phyloP scores from a whole-genome alignment of 2,888 invertebrate genomes.

The Apodemia zela region DNA sequence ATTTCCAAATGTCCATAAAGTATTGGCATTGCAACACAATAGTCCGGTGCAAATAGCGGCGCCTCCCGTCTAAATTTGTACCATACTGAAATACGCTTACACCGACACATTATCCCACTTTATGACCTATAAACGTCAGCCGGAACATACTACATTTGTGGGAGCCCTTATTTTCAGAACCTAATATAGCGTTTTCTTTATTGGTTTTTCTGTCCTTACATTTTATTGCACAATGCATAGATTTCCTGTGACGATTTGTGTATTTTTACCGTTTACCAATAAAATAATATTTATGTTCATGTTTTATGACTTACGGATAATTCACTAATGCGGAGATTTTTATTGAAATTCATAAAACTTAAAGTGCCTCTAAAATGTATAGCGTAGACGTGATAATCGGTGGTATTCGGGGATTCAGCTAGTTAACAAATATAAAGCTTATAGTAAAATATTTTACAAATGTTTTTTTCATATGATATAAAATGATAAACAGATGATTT shows the following conservation, averaged over 20 bases:
- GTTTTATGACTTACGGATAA: slow-evolving; percentile 62
- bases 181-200: slow-evolving; percentile 72
- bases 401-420: slow-evolving; percentile 28
- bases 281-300: slow-evolving; percentile 63
- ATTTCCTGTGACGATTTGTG: slow-evolving; percentile 58
- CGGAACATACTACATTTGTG: slow-evolving; percentile 73
- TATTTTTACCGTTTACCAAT: slow-evolving; percentile 59
- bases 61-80: slow-evolving; percentile 73
- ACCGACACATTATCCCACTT: slow-evolving; percentile 76
- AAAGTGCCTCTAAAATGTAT: slow-evolving; percentile 35
- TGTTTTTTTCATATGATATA: too few relatives aligned
- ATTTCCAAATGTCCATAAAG: background rate
- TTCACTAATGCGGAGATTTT: slow-evolving; percentile 61
- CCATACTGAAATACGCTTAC: slow-evolving; percentile 75
- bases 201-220: slow-evolving; percentile 62
- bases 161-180: slow-evolving; percentile 73
- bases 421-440: slow-evolving; percentile 24
- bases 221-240: slow-evolving; percentile 68
- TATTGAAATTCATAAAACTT: slow-evolving; percentile 65
- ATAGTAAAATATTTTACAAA: background rate
- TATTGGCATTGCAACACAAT: slow-evolving; percentile 48
- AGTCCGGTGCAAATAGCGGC: slow-evolving; percentile 56
- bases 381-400: slow-evolving; percentile 36
- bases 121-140: slow-evolving; percentile 78
- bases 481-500: too few relatives aligned